Conservation (phyloP, 1,140 invertebrate species). For the Zaprionus taronus region DNA sequence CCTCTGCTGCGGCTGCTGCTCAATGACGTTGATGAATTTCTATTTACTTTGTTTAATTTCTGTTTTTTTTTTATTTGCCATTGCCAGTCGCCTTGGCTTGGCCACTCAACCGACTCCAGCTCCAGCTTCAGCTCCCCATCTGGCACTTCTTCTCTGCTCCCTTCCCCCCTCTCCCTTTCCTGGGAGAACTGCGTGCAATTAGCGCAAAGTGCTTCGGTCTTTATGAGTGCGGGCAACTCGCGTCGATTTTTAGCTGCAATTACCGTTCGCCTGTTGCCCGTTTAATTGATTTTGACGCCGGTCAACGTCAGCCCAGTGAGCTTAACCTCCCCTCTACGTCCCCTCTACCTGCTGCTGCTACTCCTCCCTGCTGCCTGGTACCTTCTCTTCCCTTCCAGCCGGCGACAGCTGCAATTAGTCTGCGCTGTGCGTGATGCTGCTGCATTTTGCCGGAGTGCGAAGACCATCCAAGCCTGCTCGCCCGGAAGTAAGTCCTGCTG, state of each 20-base stretch:
- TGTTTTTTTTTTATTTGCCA: constrained; percentile 83
- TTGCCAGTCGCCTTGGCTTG: constrained; percentile 72
- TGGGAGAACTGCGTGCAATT: constrained; percentile 68
- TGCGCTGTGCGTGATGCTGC: constrained; percentile 54
- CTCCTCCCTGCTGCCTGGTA: not conserved
- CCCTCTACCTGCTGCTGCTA: not conserved
- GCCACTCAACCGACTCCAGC: constrained; percentile 41
- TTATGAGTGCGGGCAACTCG: constrained; percentile 41
- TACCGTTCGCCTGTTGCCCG: constrained; percentile 75
- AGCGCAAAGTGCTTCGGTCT: constrained; percentile 73
- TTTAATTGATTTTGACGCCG: constrained; percentile 82
- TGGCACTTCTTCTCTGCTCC: not conserved
- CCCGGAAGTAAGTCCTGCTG: constrained; percentile 36
- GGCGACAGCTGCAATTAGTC: constrained; percentile 68
- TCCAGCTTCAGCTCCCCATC: not conserved
- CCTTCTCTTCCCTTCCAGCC: not conserved
- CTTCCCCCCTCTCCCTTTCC: not conserved
- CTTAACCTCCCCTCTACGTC: not conserved
- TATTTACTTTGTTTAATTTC: constrained; percentile 82
- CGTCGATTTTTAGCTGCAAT: constrained; percentile 70
- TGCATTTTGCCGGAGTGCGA: constrained; percentile 62
- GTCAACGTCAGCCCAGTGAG: constrained; percentile 19
- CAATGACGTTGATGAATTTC: constrained; percentile 82
- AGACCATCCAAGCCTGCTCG: constrained; percentile 7
- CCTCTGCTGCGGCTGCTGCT: constrained; percentile 29